These are phyloP conservation scores for Melanogrammus aeglefinus DNA, from an alignment of 2,797 vertebrate genomes.

Conservation along the genomic window DNA sequence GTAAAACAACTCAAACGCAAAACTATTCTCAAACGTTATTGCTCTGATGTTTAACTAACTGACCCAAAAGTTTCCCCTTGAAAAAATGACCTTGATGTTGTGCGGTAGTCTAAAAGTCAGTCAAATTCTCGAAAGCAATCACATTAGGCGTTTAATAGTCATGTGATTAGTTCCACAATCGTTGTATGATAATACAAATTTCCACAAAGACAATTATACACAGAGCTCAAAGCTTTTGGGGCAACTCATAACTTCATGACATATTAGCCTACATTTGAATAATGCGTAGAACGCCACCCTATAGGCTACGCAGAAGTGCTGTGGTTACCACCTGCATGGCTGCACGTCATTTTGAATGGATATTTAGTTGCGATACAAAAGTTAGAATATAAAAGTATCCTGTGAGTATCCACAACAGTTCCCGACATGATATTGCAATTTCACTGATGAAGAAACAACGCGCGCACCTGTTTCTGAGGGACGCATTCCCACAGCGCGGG, in stretches of 20 bases:
- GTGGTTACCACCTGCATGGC: neutral
- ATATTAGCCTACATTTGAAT: neutral
- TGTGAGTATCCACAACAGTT: neutral
- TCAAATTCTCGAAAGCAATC: neutral
- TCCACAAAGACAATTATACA: neutral
- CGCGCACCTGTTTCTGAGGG: neutral
- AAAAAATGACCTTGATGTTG: too few species aligned
- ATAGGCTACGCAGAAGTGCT: too few species aligned
- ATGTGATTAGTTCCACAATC: neutral
- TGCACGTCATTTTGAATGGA: neutral
- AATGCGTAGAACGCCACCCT: neutral
- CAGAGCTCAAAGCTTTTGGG: neutral
- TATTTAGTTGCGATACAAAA: neutral
- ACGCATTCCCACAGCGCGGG: neutral
- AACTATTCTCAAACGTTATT: neutral
- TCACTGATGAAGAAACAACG: neutral
- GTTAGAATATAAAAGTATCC: neutral
- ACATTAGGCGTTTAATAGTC: neutral
- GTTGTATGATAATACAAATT: neutral
- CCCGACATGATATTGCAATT: neutral
- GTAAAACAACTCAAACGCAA: neutral
- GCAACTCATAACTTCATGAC: neutral
- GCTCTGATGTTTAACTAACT: neutral
- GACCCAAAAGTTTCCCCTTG: too few species aligned
- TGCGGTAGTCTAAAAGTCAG: neutral